phyloP scores from a whole-genome alignment of 2,797 vertebrate genomes.

The Mus caroli region DNA sequence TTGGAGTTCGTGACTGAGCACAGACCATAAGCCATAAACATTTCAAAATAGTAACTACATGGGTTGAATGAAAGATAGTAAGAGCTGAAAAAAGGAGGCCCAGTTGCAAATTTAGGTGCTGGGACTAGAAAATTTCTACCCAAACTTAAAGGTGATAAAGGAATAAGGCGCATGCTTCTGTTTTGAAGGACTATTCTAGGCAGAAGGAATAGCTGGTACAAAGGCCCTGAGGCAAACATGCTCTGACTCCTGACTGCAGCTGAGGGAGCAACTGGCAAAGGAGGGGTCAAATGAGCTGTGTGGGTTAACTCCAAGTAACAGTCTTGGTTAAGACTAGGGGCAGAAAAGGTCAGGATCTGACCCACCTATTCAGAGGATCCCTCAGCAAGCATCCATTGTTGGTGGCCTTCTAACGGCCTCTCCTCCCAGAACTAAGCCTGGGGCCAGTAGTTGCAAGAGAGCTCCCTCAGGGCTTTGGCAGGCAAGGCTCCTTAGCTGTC shows the following conservation, averaged over 20 bases:
- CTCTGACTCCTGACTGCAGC: not conserved
- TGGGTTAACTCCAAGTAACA: not conserved
- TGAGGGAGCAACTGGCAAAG: not conserved
- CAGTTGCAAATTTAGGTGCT: not conserved
- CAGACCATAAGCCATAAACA: not conserved
- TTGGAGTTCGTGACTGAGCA: not conserved
- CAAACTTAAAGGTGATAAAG: not conserved
- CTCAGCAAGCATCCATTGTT: not conserved
- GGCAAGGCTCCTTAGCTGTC: not conserved
- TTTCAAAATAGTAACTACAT: not conserved
- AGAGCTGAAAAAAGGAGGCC: not conserved
- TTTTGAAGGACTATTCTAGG: not conserved
- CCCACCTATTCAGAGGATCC: not conserved
- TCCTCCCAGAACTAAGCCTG: not conserved
- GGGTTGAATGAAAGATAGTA: not conserved
- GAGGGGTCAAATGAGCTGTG: not conserved
- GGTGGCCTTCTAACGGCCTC: not conserved
- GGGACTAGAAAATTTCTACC: constrained; percentile 4
- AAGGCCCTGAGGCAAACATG: constrained; percentile 46
- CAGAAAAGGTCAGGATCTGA: not conserved
- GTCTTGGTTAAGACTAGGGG: not conserved
- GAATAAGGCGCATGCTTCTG: not conserved
- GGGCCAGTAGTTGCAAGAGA: not conserved
- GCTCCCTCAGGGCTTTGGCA: not conserved
- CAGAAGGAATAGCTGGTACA: not conserved